Evolutionary conservation across 2,888 invertebrate genomes (phyloP).

Genomic region (Chrysolina americana): DNA sequence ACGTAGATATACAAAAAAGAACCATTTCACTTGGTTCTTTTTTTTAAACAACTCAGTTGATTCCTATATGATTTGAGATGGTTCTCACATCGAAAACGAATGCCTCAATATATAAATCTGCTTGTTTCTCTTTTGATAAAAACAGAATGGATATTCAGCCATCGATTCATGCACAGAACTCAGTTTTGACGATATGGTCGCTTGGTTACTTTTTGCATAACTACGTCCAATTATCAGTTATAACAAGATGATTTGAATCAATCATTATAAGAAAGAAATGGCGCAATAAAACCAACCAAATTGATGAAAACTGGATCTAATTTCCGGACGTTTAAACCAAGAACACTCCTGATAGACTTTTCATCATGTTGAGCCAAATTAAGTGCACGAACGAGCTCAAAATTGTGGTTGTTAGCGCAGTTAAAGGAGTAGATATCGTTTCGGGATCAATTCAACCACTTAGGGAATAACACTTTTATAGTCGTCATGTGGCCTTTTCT

Average conservation of each 20-base stretch:
- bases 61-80: too few relatives aligned
- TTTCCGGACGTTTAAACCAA: conserved; percentile 15
- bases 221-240: too few relatives aligned
- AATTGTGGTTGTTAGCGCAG: conserved; percentile 31
- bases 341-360: conserved; percentile 18
- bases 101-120: too few relatives aligned
- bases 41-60: too few relatives aligned
- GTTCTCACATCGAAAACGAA: too few relatives aligned
- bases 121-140: too few relatives aligned
- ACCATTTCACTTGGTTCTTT: too few relatives aligned
- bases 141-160: too few relatives aligned
- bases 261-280: not conserved
- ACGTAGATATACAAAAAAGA: too few relatives aligned
- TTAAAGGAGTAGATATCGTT: conserved; percentile 27
- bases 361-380: conserved; percentile 14
- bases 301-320: not conserved
- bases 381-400: conserved; percentile 23
- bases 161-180: too few relatives aligned
- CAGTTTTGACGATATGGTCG: too few relatives aligned
- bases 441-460: conserved; percentile 41
- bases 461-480: conserved; percentile 40
- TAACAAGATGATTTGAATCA: not conserved
- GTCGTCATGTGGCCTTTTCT: conserved; percentile 26
- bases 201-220: too few relatives aligned
- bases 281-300: not conserved